Evolutionary conservation across 2,113 vertebrate genomes (phyloP).

Genomic region (Elanoides forficatus): DNA sequence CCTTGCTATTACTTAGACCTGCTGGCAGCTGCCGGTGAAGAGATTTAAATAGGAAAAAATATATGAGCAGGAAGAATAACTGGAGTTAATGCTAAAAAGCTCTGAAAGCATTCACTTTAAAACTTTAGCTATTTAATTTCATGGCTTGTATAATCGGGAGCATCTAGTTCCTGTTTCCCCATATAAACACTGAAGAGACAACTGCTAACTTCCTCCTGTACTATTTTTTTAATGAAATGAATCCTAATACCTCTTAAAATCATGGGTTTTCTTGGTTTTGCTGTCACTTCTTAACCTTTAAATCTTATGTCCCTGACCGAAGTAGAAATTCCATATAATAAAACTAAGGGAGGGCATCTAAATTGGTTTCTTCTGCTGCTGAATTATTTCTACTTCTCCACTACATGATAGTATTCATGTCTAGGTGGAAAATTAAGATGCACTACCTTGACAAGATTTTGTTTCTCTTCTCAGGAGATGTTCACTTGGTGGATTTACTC

Average conservation of each 20-base stretch:
- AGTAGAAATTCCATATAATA: background rate
- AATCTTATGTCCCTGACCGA: background rate
- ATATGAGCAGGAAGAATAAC: background rate
- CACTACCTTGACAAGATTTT: background rate
- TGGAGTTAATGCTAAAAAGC: background rate
- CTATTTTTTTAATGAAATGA: background rate
- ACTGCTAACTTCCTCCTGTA: background rate
- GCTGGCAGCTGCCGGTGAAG: background rate
- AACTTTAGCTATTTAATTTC: background rate
- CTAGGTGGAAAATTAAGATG: background rate
- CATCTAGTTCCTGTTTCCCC: background rate
- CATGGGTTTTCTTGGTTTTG: background rate
- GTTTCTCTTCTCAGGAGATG: slow-evolving; percentile 63
- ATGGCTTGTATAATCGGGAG: background rate
- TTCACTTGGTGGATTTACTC: slow-evolving; percentile 80
- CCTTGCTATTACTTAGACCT: background rate
- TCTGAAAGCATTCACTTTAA: background rate
- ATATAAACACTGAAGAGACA: background rate
- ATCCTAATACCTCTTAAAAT: background rate
- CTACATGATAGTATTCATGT: fast-evolving
- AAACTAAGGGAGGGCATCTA: background rate
- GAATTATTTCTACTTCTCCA: background rate
- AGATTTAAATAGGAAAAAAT: background rate
- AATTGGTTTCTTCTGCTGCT: background rate
- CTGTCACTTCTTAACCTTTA: background rate